phyloP scores from a whole-genome alignment of 37 sponge, comb jelly and placozoan genomes.

The Eunapius fragilis region DNA sequence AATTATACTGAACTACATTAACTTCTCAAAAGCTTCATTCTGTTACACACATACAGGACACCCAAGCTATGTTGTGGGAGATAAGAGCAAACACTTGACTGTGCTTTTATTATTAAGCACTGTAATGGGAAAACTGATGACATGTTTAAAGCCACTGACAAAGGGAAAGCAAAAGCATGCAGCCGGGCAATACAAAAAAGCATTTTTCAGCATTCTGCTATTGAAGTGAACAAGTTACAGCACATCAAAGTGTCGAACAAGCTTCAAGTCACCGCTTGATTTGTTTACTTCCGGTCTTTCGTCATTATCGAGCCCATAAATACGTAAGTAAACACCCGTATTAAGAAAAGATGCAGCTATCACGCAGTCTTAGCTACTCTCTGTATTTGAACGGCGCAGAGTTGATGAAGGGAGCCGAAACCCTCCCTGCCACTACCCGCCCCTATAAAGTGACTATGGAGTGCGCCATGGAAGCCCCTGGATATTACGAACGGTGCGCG shows the following conservation, averaged over 20 bases:
- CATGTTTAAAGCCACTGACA: no score
- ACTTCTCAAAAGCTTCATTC: no score
- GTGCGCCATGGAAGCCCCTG: background rate
- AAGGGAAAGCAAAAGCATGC: no score
- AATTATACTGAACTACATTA: no score
- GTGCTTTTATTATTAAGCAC: no score
- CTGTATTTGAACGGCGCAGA: background rate
- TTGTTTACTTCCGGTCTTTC: no score
- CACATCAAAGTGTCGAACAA: background rate
- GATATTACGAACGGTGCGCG: background rate
- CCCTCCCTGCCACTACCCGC: background rate
- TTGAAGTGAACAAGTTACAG: background rate
- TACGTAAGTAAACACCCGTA: background rate
- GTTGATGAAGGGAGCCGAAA: background rate
- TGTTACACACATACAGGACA: no score
- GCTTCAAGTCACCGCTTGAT: background rate
- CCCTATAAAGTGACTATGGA: background rate
- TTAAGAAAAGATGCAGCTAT: background rate
- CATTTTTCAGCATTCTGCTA: background rate
- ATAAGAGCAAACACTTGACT: no score
- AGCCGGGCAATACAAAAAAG: background rate
- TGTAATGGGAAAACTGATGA: no score
- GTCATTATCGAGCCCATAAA: background rate
- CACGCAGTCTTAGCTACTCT: background rate
- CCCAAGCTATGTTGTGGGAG: no score